Base-by-base conservation (phyloP, 1,140 invertebrate genomes). In the Pseudoatta argentina region DNA sequence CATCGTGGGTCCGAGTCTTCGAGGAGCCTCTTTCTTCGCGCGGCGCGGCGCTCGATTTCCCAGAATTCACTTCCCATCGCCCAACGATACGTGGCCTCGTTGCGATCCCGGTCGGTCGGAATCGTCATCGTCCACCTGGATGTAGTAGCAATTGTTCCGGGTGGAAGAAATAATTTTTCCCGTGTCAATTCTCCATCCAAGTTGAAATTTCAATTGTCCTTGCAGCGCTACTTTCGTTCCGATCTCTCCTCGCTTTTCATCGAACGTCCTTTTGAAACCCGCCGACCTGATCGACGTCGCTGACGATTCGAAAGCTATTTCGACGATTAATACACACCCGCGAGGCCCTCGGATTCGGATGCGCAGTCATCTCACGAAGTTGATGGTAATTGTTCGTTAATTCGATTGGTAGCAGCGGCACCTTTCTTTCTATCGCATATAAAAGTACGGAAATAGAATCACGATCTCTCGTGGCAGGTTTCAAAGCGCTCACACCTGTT, bases 1-100 rank as follows among this genome's bases (percentile, higher is more conserved):
- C 93, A 93, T 93, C 85, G 78, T 53, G 73, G 63, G 85, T 66
- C 85, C 91, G 91, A 95, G 93, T 93, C 92, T 93, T 90, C 89
- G 91, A 91, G 39, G 66, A 12, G 5, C 66, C 10, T 67, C 39
- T 69, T 69, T 79, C 89, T 89, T 87, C 73, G 34, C 3, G 30
- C 3, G 30, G 30, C 34, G 34, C 34, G 89, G 88, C 90, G 88
- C 67, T 91, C 90, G 91, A 92, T 91, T 89, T 92, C 88, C 71
- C 72, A 87, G 81, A 87, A 91, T 85, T 55, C 63, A 53, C 69
- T 76, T 90, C 86, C 66, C 88, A 78, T 61, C 61, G 76, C 1
- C 10, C 21, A 51, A 3, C 21, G 67, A 34, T 75, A 39, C 48
- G 34, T 67, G 61, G 30, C 21, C 14, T 24, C 69, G 24, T 59